Evolutionary conservation across 2,113 vertebrate species (phyloP), one percentile per base, ranked within the genome.

Genomic region (Stercorarius parasiticus): DNA sequence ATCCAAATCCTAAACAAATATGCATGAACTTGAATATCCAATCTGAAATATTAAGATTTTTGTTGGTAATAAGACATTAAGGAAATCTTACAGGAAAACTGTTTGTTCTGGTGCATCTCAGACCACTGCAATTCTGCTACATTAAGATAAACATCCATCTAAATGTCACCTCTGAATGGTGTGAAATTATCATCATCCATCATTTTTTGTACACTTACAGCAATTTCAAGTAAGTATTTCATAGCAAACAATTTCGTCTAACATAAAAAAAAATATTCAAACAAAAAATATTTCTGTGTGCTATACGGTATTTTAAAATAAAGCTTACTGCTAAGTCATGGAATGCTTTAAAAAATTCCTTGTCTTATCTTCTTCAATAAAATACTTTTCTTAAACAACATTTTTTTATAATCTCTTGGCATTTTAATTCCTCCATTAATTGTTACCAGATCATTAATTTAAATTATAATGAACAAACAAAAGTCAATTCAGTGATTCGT

Each of bases 121-220:
- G 52, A 72, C 25, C 16, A 26, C 40, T 82, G 13, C 82, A 85
- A 84, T 95, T 96, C 81, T 79, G 73, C 32, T 67, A 47, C 21
- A 87, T 93, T 82, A 94, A 93, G 62, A 94, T 69, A 91, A 94
- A 86, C 67, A 94, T 91, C 61, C 53, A 93, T 89, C 73, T 85
- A 95, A 96, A 86, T 71, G 65, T 79, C 86, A 86, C 6, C 29
- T 78, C 15, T 74, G 50, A 91, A 90, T 77, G 21, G 26, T 15
- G 62, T 85, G 29, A 81, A 93, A 86, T 95, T 84, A 72, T 87
- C 67, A 42, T 13, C 73, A 83, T 96, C 61, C 66, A 84, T 95
- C 73, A 69, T 67, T 79, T 92, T 71, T 83, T 61, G 47, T 67
- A 90, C 29, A 93, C 34, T 90, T 83, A 82, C 23, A 78, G 29